Percentiles rank a stretch among this genome's conserved stretches.
Conservation (phyloP, 2,888 invertebrate species). For the Ommatoiulus sabulosus region DNA sequence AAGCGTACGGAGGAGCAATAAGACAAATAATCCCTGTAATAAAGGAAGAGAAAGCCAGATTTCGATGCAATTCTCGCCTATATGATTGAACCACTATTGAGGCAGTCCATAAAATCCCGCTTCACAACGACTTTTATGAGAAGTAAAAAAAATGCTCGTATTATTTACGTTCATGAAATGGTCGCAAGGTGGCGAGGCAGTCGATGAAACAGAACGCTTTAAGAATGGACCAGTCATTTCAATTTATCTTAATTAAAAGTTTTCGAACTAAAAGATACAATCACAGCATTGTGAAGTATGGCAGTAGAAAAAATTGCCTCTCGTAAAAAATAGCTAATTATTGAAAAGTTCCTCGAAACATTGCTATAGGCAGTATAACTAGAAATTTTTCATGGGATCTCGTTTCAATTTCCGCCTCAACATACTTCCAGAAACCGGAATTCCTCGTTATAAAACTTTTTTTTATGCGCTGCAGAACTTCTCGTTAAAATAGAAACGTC, state of each 20-base stretch:
- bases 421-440: neutral
- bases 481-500: slow-evolving; percentile 10
- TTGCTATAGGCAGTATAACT: neutral
- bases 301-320: too few relatives aligned
- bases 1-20: neutral
- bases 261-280: too few relatives aligned
- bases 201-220: too few relatives aligned
- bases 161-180: neutral
- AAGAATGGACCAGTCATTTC: too few relatives aligned
- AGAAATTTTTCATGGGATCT: neutral
- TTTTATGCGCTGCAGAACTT: neutral
- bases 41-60: neutral
- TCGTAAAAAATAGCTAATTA: neutral
- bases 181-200: neutral
- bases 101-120: neutral
- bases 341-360: neutral
- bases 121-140: neutral
- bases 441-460: neutral
- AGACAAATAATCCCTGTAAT: slow-evolving; percentile 30
- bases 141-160: neutral
- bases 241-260: too few relatives aligned
- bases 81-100: neutral
- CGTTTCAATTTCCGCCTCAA: neutral
- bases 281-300: too few relatives aligned
- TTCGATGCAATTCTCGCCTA: neutral